Evolutionary conservation across 2,113 vertebrate species (phyloP).

Genomic region (Perca fluviatilis): DNA sequence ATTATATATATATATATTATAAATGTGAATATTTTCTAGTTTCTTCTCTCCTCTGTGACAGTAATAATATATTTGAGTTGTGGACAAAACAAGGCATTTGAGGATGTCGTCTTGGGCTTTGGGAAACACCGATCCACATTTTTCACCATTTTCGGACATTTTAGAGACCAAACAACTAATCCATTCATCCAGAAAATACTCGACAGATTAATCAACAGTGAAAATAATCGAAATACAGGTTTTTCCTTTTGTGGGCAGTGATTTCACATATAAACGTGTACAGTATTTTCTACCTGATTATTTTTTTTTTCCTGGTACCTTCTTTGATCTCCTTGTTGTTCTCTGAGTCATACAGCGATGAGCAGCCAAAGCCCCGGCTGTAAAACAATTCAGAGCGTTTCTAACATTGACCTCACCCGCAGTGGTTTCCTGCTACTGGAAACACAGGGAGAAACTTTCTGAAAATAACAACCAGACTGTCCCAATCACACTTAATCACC

Average conservation of each 20-base stretch:
- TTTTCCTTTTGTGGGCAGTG: not conserved
- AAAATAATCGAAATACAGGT: too few species aligned
- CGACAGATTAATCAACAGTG: too few species aligned
- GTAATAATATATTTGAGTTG: too few species aligned
- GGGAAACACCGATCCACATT: too few species aligned
- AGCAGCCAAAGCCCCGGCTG: not conserved
- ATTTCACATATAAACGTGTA: not conserved
- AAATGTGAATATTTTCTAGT: too few species aligned
- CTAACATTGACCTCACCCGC: not conserved
- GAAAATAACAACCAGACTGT: not conserved
- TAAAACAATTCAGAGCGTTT: conserved; percentile 4
- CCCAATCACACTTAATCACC: not conserved
- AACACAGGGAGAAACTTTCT: not conserved
- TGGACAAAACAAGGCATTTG: too few species aligned
- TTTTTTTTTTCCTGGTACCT: not conserved
- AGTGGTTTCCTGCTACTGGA: conserved; percentile 38
- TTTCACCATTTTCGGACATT: too few species aligned
- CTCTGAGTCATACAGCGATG: conserved; percentile 9
- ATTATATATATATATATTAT: too few species aligned
- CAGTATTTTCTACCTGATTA: not conserved
- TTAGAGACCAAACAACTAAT: too few species aligned
- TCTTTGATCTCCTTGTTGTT: conserved; percentile 7
- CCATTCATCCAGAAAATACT: too few species aligned
- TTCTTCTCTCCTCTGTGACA: too few species aligned
- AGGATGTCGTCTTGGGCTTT: too few species aligned